These are phyloP conservation scores for Rhyacophila brunnea DNA, from an alignment of 1,140 invertebrate species.

Conservation along the genomic window DNA sequence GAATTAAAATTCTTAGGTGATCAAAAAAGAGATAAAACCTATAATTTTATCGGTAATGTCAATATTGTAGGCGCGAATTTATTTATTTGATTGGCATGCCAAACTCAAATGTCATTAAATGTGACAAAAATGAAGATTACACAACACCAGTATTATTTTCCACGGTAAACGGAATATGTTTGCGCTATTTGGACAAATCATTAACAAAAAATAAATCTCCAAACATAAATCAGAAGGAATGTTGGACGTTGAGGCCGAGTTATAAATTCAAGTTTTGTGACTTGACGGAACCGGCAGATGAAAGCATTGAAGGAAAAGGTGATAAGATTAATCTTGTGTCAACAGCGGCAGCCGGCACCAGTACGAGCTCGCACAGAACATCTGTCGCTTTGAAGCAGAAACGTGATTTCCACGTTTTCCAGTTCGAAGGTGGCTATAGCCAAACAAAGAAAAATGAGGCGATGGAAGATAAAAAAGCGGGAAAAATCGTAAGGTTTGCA, in stretches of 20 bases:
- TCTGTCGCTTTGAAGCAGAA: constrained; percentile 1
- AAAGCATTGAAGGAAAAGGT: constrained; percentile 1
- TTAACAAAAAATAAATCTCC: constrained; percentile 1
- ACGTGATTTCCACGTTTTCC: constrained; percentile 26
- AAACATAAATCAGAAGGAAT: constrained; percentile 15
- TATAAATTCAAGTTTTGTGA: constrained; percentile 30
- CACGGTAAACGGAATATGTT: constrained; percentile 23
- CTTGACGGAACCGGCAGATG: constrained; percentile 14
- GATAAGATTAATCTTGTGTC: too few species aligned
- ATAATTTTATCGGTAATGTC: too few species aligned
- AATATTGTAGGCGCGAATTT: too few species aligned
- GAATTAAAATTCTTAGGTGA: too few species aligned
- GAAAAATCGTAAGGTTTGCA: constrained; percentile 30
- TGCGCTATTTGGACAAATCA: constrained; percentile 19
- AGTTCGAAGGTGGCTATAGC: constrained; percentile 5
- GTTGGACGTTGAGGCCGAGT: constrained; percentile 8
- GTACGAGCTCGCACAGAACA: background rate
- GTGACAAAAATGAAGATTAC: constrained; percentile 4
- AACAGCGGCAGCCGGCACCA: too few species aligned
- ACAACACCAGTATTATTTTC: constrained; percentile 27
- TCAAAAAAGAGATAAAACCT: too few species aligned
- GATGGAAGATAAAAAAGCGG: constrained; percentile 11
- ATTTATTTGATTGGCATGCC: background rate
- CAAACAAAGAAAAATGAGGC: background rate
- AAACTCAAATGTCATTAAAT: background rate